Conservation (phyloP, 2,888 invertebrate genomes). For the Aphrophora alni region DNA sequence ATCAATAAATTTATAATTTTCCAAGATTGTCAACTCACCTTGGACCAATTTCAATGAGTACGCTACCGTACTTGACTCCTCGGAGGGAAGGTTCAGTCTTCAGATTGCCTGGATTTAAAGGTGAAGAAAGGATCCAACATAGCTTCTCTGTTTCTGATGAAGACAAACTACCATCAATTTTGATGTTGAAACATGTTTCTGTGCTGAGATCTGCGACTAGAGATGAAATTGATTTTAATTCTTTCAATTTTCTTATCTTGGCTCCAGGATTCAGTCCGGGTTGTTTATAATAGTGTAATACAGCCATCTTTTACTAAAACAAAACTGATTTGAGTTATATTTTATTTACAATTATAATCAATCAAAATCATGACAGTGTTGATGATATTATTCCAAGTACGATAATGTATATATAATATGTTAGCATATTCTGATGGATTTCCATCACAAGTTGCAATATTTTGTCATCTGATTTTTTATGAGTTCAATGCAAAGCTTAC, state of each 20-base stretch:
- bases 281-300: conserved; percentile 50
- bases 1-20: too few relatives aligned
- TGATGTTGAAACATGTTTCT: conserved; percentile 84
- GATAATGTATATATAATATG: too few relatives aligned
- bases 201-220: conserved; percentile 64
- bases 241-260: conserved; percentile 50
- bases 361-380: too few relatives aligned
- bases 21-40: too few relatives aligned
- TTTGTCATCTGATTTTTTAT: too few relatives aligned
- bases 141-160: conserved; percentile 68
- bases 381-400: too few relatives aligned
- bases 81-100: conserved; percentile 62
- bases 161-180: conserved; percentile 63
- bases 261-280: conserved; percentile 54
- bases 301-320: conserved; percentile 34
- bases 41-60: conserved; percentile 88
- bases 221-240: conserved; percentile 48
- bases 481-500: too few relatives aligned
- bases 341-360: too few relatives aligned
- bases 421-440: too few relatives aligned
- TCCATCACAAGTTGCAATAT: too few relatives aligned
- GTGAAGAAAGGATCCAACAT: conserved; percentile 80
- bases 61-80: conserved; percentile 56
- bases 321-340: too few relatives aligned
- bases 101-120: conserved; percentile 67